Base-by-base conservation (phyloP, 2,797 vertebrate species). In the Enoplosus armatus region DNA sequence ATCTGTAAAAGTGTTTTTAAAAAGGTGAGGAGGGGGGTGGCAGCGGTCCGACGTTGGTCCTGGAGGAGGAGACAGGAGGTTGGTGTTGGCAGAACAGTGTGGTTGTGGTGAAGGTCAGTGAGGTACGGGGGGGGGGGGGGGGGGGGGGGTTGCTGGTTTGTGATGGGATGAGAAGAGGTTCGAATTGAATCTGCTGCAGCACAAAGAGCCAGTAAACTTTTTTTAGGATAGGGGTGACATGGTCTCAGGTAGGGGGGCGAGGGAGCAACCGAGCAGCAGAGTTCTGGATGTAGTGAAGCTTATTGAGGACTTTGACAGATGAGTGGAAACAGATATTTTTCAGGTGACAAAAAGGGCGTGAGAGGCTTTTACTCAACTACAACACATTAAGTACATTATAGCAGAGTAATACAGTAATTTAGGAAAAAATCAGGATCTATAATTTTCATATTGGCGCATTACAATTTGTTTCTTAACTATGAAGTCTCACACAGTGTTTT, bases 21-120 rank as follows among this genome's bases (percentile, higher is more conserved):
- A 61, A 26, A 50, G 29, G 27, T 26, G 72, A 59, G 62, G 43
- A 47, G 43, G 63, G 63, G 64, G 48, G 43, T 20, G 60, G 64
- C 65, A 62, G 61, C 24, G 60, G 24, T 50, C 18, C 0, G 37
- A 63, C 56, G 71, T 66, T 70, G 65, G 65, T 66, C 75, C 73
- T 73, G n/a, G 22, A 37, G 48, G 26, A 33, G 24, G 53, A 45
- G 26, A 65, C 29, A 26, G 70, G 74, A 71, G 70, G 65, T 3
- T 70, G 74, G 33, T 62, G 64, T 76, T 84, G 82, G 72, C 82
- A 82, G 79, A 67, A 58, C 26, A 60, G n/a, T 39, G 39, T 22
- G 53, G 53, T 11, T 8, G 11, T 51, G 53, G 41, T 85, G 85
- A 87, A 72, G 84, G 84, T 85, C 76, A 79, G 54, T 39, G 63